phyloP scores from a whole-genome alignment of 1,140 invertebrate genomes.

The Aphidius gifuensis region DNA sequence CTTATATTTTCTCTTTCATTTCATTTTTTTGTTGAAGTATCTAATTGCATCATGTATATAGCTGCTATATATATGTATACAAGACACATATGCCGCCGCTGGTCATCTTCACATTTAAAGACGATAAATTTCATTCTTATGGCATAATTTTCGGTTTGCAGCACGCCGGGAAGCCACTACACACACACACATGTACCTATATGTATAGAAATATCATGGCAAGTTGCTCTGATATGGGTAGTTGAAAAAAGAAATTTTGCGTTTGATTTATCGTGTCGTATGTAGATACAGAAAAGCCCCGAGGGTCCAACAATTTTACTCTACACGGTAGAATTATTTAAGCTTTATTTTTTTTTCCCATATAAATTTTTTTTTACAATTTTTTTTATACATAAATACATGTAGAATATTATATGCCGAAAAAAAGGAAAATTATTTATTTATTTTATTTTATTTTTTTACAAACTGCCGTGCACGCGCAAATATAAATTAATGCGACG shows the following conservation, averaged over 20 bases:
- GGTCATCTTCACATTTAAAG: constrained; percentile 37
- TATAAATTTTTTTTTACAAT: too few relatives aligned
- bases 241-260: constrained; percentile 2
- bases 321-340: constrained; percentile 5
- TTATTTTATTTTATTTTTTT: too few relatives aligned
- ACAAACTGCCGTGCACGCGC: too few relatives aligned
- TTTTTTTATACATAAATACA: too few relatives aligned
- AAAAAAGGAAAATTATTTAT: too few relatives aligned
- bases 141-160: constrained; percentile 38
- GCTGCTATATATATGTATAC: too few relatives aligned
- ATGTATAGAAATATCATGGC: not conserved
- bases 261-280: constrained; percentile 33
- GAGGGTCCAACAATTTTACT: not conserved
- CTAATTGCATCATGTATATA: too few relatives aligned
- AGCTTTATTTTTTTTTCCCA: not conserved
- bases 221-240: not conserved
- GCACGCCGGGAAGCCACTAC: not conserved
- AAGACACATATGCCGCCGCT: not conserved
- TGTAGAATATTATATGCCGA: too few relatives aligned
- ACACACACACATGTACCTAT: not conserved
- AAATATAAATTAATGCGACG: too few relatives aligned
- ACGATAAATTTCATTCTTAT: constrained; percentile 41
- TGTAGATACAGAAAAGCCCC: not conserved
- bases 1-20: too few relatives aligned
- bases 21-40: too few relatives aligned